A percentile compares a stretch with the other conserved stretches of the same genome.
These are phyloP conservation scores for Cherax quadricarinatus DNA, from an alignment of 1,140 invertebrate species.

Conservation along the genomic window DNA sequence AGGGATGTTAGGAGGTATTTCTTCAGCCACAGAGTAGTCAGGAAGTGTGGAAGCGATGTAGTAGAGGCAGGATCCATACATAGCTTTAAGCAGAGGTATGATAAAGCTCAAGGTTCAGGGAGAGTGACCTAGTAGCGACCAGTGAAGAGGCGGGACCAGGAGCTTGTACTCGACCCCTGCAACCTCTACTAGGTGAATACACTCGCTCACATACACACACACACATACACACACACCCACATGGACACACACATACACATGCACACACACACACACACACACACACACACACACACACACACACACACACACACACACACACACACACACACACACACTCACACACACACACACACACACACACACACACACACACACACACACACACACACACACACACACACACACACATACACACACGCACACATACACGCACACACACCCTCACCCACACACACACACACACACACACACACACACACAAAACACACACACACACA, in stretches of 20 bases:
- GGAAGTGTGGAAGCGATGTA: neutral
- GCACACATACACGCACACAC: neutral
- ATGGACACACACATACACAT: neutral
- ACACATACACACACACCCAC: slow-evolving; percentile 25
- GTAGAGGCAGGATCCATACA: no score
- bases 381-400: neutral
- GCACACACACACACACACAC: neutral
- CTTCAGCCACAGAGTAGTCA: neutral
- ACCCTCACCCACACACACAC: no score
- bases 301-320: neutral
- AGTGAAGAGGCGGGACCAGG: no score
- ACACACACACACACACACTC: neutral
- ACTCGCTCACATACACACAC: slow-evolving; percentile 10
- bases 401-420: neutral
- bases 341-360: neutral
- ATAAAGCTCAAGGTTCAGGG: no score
- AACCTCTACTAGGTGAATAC: neutral
- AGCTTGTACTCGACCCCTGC: no score
- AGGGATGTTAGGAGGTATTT: no score
- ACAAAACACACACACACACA: no score
- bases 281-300: neutral
- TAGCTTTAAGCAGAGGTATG: no score
- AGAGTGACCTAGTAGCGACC: no score
- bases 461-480: no score
- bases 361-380: neutral